Conservation (phyloP, 2,113 vertebrate species). For the Cheirogaleus medius region DNA sequence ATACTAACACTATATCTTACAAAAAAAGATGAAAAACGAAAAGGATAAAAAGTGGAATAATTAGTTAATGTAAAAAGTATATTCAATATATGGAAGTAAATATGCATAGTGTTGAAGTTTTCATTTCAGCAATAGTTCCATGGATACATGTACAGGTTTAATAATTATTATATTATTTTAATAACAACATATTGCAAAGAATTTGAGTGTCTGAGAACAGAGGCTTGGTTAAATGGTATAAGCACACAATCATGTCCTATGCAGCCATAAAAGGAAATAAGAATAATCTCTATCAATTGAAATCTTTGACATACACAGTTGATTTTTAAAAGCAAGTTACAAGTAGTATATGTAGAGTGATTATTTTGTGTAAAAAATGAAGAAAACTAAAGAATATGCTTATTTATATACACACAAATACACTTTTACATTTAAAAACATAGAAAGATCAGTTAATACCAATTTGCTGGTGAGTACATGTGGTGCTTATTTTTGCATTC, state of each 20-base stretch:
- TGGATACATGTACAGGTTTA: neutral
- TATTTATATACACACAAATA: neutral
- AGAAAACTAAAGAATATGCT: neutral
- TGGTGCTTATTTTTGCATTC: no score
- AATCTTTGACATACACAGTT: neutral
- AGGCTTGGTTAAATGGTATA: neutral
- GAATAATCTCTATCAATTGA: neutral
- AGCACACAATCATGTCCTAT: neutral
- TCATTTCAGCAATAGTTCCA: neutral
- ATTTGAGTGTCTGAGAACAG: neutral
- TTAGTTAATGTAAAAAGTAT: neutral
- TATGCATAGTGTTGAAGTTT: neutral
- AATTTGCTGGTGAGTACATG: no score
- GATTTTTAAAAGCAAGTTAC: neutral
- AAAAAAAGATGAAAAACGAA: neutral
- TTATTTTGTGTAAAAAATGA: neutral
- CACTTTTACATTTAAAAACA: neutral
- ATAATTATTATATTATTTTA: neutral
- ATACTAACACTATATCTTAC: neutral
- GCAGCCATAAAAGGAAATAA: neutral
- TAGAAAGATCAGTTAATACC: no score
- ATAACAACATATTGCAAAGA: neutral
- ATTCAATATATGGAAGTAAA: neutral
- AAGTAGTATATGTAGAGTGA: neutral
- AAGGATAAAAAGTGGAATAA: neutral